These are phyloP conservation scores for Scolanthus callimorphus DNA, from an alignment of 92 coral and sea anemone genomes.

Conservation along the genomic window DNA sequence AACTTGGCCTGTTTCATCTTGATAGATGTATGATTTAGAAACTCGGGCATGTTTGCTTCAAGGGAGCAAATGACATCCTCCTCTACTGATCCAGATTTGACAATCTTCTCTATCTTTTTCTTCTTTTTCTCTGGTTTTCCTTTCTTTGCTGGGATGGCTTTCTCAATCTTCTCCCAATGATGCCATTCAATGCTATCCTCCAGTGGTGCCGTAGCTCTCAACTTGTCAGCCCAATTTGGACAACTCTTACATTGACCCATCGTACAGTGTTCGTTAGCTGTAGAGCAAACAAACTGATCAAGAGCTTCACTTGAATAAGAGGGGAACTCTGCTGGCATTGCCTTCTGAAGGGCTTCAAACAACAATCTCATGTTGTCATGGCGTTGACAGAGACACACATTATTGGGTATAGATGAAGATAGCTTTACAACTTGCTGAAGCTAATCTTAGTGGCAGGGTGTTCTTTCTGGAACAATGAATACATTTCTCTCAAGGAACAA, in stretches of 20 bases:
- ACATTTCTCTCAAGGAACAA: background rate
- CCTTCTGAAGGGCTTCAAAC: slow-evolving; percentile 42
- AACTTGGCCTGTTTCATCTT: slow-evolving; percentile 30
- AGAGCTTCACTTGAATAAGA: slow-evolving; percentile 22
- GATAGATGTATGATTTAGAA: slow-evolving; percentile 21
- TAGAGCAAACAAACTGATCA: slow-evolving; percentile 18
- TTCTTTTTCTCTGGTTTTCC: slow-evolving; percentile 7
- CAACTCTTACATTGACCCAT: slow-evolving; percentile 16
- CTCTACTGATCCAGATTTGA: slow-evolving; percentile 20
- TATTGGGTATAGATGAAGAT: background rate
- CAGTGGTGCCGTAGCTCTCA: background rate
- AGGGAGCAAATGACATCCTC: slow-evolving; percentile 7
- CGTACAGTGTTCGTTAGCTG: slow-evolving; percentile 14
- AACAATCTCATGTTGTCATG: slow-evolving; percentile 32
- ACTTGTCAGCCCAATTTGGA: slow-evolving; percentile 10
- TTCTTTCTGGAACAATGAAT: background rate
- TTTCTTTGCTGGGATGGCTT: background rate
- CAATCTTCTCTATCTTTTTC: slow-evolving; percentile 22
- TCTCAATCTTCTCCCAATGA: slow-evolving; percentile 25
- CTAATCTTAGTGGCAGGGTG: background rate
- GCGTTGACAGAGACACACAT: slow-evolving; percentile 44
- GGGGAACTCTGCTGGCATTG: slow-evolving; percentile 27
- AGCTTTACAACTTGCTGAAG: background rate
- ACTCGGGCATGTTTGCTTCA: slow-evolving; percentile 7
- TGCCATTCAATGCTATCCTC: slow-evolving; percentile 32